phyloP scores from a whole-genome alignment of 2,113 vertebrate genomes.

The Chaenogobius annularis region DNA sequence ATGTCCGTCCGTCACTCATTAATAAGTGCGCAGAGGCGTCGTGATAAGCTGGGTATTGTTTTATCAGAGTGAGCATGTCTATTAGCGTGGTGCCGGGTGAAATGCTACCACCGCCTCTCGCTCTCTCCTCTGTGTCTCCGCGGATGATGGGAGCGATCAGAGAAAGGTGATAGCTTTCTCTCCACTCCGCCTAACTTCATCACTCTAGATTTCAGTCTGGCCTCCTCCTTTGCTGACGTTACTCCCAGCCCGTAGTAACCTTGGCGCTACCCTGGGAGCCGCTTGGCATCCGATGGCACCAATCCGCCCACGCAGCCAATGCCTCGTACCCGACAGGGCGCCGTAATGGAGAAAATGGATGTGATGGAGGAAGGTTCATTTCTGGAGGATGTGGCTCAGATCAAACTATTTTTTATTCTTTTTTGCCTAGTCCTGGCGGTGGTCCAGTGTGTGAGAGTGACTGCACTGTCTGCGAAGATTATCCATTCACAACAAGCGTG shows the following conservation, averaged over 20 bases:
- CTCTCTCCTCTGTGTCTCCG: neutral
- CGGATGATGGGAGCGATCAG: constrained; percentile 45
- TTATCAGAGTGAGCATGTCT: constrained; percentile 47
- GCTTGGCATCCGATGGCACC: constrained; percentile 34
- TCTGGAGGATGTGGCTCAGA: constrained; percentile 23
- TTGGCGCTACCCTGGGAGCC: constrained; percentile 52
- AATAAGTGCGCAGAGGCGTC: constrained; percentile 61
- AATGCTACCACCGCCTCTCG: constrained; percentile 39
- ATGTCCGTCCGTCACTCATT: constrained; percentile 53
- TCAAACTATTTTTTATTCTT: constrained; percentile 24
- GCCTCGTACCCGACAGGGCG: constrained; percentile 35
- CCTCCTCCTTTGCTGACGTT: constrained; percentile 31
- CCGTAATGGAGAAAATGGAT: constrained; percentile 55
- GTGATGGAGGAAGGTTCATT: constrained; percentile 33
- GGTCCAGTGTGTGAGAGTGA: constrained; percentile 21
- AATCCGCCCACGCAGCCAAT: constrained; percentile 36
- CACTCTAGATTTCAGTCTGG: constrained; percentile 14
- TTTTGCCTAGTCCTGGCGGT: constrained; percentile 18
- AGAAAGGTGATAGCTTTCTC: constrained; percentile 38
- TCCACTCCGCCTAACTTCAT: constrained; percentile 15
- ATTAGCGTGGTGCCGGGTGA: constrained; percentile 33
- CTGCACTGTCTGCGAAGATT: constrained; percentile 28
- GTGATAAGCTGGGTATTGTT: constrained; percentile 46
- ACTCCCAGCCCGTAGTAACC: constrained; percentile 33
- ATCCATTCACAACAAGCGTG: constrained; percentile 8